Conservation (phyloP, 2,113 vertebrate genomes). For the Scatophagus argus region DNA sequence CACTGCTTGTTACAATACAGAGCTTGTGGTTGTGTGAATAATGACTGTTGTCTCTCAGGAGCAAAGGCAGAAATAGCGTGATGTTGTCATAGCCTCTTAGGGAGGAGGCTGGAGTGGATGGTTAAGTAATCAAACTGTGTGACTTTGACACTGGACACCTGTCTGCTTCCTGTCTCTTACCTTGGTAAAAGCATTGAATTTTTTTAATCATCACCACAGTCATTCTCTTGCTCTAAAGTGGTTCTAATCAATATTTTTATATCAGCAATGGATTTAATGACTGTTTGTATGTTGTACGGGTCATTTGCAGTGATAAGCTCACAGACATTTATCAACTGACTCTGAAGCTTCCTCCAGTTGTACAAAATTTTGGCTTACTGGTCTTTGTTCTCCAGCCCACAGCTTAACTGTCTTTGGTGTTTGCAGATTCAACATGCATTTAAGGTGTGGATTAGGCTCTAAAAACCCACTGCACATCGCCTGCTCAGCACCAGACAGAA, state of each 20-base stretch:
- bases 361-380: not conserved
- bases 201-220: not conserved
- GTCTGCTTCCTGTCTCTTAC: not conserved
- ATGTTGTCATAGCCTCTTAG: conserved; percentile 1
- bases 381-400: not conserved
- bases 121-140: not conserved
- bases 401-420: not conserved
- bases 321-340: not conserved
- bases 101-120: not conserved
- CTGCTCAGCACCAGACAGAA: conserved; percentile 9
- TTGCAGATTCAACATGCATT: not conserved
- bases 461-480: not conserved
- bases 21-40: not conserved
- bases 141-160: not conserved
- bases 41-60: conserved; percentile 20
- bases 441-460: conserved; percentile 32
- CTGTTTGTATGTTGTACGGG: not conserved
- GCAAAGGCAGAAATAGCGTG: conserved; percentile 4
- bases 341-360: not conserved
- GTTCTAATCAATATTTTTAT: not conserved
- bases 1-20: conserved; percentile 5
- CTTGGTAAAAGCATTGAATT: not conserved
- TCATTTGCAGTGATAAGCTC: not conserved
- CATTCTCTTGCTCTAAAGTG: not conserved
- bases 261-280: not conserved